Percentiles rank a stretch among this genome's conserved stretches.
Conservation (phyloP, 2,797 vertebrate genomes). For the Acipenser oxyrinchus region DNA sequence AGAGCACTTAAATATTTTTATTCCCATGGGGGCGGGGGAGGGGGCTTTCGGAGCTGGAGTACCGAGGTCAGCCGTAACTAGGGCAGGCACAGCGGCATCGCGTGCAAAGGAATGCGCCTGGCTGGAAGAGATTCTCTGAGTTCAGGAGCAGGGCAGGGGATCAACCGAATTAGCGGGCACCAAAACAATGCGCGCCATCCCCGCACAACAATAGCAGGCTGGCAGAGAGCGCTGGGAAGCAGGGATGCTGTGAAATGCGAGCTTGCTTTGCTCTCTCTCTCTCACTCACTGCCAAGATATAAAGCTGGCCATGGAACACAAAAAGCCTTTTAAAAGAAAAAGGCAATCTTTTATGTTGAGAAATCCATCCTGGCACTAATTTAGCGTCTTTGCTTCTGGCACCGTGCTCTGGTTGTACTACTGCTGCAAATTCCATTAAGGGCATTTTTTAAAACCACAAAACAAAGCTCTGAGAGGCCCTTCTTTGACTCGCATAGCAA, state of each 20-base stretch:
- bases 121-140: not conserved
- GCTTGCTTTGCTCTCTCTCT: not conserved
- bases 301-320: constrained; percentile 1
- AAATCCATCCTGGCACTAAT: not conserved
- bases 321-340: not conserved
- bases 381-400: not conserved
- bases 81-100: not conserved
- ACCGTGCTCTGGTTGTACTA: not conserved
- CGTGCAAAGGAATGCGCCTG: not conserved
- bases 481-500: no score
- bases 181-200: not conserved
- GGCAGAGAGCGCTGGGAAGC: not conserved
- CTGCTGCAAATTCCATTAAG: constrained; percentile 1
- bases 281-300: not conserved
- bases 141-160: not conserved
- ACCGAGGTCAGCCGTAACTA: not conserved
- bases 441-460: no score
- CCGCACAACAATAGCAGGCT: not conserved
- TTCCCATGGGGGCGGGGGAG: no score
- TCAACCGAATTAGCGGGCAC: not conserved
- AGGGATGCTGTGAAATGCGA: not conserved
- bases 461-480: no score
- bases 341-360: constrained; percentile 1
- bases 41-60: no score
- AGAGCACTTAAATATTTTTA: no score